Conservation (phyloP, 2,113 vertebrate species). For the Patagioenas fasciata region DNA sequence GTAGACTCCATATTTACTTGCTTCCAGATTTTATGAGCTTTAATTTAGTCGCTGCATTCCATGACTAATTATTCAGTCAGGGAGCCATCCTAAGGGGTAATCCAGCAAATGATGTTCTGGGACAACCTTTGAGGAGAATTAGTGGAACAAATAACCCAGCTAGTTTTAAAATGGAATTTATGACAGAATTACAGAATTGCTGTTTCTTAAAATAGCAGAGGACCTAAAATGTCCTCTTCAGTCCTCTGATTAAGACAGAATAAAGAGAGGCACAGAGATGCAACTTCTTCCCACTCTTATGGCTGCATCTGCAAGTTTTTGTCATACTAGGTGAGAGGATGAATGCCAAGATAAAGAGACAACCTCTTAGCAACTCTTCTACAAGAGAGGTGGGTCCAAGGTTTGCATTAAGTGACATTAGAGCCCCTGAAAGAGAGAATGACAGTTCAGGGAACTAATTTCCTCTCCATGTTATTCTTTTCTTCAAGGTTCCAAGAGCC, state of each 20-base stretch:
- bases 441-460: neutral
- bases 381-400: neutral
- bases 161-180: neutral
- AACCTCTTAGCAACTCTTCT: neutral
- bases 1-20: neutral
- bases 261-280: neutral
- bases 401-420: neutral
- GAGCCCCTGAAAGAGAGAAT: neutral
- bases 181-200: neutral
- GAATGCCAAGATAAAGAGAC: neutral
- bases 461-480: neutral
- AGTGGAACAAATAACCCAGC: neutral
- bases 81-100: neutral
- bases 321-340: neutral
- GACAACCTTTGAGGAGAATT: neutral
- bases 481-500: constrained; percentile 62
- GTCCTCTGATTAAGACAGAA: neutral
- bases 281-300: neutral
- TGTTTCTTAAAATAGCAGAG: neutral
- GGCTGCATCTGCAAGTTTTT: neutral
- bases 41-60: neutral
- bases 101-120: neutral
- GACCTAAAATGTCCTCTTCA: neutral
- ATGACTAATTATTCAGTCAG: neutral
- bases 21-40: constrained; percentile 18